Percentiles rank a stretch among this genome's conserved stretches.
These are phyloP conservation scores for Brachionus asplanchnoidis DNA, from an alignment of 1,140 invertebrate species.

Conservation along the genomic window DNA sequence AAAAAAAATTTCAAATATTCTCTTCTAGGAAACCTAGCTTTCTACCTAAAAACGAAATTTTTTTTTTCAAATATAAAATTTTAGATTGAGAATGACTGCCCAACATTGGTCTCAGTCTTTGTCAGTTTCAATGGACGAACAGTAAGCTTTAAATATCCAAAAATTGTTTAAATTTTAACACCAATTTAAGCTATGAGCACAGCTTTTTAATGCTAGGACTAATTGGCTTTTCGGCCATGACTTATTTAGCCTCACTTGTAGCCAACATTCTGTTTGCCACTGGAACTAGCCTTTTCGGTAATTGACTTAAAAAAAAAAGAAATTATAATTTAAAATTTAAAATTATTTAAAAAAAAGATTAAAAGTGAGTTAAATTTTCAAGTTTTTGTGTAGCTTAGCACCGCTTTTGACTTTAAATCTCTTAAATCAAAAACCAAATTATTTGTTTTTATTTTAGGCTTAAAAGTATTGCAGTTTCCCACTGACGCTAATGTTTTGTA, in stretches of 20 bases:
- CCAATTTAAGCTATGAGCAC: conserved; percentile 27
- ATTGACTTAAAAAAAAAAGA: not conserved
- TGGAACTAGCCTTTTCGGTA: conserved; percentile 17
- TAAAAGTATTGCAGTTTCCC: not conserved
- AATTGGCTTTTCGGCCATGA: not conserved
- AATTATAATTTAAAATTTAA: not conserved
- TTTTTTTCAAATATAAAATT: too few species aligned
- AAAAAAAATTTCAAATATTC: not conserved
- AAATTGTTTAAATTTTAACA: not conserved
- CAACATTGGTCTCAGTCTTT: conserved; percentile 34
- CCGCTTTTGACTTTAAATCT: not conserved
- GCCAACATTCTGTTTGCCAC: conserved; percentile 10
- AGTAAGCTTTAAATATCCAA: not conserved
- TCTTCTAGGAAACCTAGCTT: not conserved
- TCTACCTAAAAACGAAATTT: not conserved
- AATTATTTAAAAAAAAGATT: not conserved
- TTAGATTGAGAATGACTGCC: conserved; percentile 19
- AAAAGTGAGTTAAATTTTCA: not conserved
- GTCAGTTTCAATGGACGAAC: conserved; percentile 23
- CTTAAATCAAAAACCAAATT: not conserved
- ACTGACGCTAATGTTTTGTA: not conserved
- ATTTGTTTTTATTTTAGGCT: not conserved
- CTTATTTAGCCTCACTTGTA: not conserved
- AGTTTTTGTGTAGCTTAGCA: not conserved
- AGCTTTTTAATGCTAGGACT: not conserved